A percentile compares a stretch with the other conserved stretches of the same genome.
phyloP scores from a whole-genome alignment of 1,140 invertebrate species.

The Atta cephalotes region DNA sequence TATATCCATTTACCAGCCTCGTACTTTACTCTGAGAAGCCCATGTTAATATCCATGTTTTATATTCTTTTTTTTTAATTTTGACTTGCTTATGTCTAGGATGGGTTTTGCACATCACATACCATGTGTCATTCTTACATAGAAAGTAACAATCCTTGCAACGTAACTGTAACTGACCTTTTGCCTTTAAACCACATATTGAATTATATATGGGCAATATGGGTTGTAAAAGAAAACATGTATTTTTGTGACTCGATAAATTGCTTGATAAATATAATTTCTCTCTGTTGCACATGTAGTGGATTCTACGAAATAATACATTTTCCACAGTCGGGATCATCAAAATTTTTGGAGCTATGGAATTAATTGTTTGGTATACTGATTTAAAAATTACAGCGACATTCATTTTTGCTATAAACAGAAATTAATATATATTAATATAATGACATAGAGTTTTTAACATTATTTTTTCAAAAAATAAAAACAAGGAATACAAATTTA shows the following conservation, averaged over 20 bases:
- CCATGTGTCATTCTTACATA: conserved; percentile 89
- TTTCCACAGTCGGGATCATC: background rate
- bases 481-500: background rate
- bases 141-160: conserved; percentile 93
- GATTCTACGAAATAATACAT: background rate
- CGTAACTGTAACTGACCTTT: conserved; percentile 88
- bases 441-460: background rate
- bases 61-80: conserved; percentile 88
- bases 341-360: conserved; percentile 25
- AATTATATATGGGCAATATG: conserved; percentile 50
- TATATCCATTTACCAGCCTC: conserved; percentile 86
- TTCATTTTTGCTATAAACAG: conserved; percentile 57
- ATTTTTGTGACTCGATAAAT: background rate
- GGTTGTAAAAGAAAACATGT: conserved; percentile 48
- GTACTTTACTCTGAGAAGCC: conserved; percentile 88
- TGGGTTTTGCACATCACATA: conserved; percentile 92
- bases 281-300: conserved; percentile 18
- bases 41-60: conserved; percentile 90
- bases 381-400: conserved; percentile 26
- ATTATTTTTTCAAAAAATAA: background rate
- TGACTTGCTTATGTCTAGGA: conserved; percentile 93
- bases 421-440: conserved; percentile 1
- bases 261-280: conserved; percentile 1
- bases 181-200: conserved; percentile 87
- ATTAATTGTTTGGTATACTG: conserved; percentile 12